Evolutionary conservation across 2,888 invertebrate species (phyloP), one percentile per base, ranked within the genome.

Genomic region (Lamellibrachia satsuma): DNA sequence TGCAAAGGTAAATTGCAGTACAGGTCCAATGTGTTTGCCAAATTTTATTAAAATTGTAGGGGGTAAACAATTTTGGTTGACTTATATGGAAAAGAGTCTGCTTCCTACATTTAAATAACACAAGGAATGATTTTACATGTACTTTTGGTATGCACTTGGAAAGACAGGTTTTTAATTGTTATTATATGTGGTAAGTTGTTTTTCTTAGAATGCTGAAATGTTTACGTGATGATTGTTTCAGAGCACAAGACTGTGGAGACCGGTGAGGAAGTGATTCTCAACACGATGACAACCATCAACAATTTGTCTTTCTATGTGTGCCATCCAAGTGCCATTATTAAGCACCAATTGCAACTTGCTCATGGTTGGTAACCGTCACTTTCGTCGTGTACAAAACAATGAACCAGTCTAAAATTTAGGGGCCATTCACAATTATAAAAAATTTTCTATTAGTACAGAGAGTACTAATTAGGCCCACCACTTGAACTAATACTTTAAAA

Each of bases 281-380:
- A 98, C 7, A 97, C 98, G 22, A 97, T 98, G 91, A 98, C 98
- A 9, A 98, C 98, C 0, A 97, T 98, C 93, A 98, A 98, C 96
- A 98, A 98, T 96, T 97, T 98, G 92, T 98, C 98, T 2, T 98
- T 95, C 94, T 96, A 96, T 94, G 95, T 94, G 92, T 94, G 94
- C 60, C 95, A 95, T 92, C 94, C 93, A 39, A 95, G 95, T 93
- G 95, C 95, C 90, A 94, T 96, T 57, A 94, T 94, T n/a, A 93
- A 94, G n/a, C 94, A 95, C n/a, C 96, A 96, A 93, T 94, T 96
- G 52, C 94, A 95, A 90, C 94, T 97, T n/a, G 95, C 96, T 3
- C 75, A 75, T 75, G 75, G 75, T 75, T 75, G 6, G 75, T 75
- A 75, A 11, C 22, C 6, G 6, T 75, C 4, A 22, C n/a, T 22